Conservation (phyloP, 2,113 vertebrate genomes). For the Arizona elegans region DNA sequence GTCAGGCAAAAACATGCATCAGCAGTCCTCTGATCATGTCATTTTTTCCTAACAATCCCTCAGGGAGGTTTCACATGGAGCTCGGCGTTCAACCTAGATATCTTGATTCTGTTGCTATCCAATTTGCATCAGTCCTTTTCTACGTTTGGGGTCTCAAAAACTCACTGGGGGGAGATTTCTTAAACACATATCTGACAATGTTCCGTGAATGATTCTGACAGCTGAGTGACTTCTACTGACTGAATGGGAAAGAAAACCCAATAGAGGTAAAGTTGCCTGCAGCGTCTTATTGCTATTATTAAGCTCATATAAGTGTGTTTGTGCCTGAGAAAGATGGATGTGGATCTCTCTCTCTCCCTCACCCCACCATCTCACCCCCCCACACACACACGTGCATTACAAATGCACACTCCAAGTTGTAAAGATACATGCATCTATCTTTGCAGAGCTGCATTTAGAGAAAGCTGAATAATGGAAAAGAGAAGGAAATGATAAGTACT, state of each 20-base stretch:
- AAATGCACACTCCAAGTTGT: background rate
- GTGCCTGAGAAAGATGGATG: background rate
- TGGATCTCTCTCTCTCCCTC: background rate
- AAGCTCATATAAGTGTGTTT: background rate
- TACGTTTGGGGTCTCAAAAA: background rate
- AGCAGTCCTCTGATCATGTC: background rate
- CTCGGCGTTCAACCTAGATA: constrained; percentile 9
- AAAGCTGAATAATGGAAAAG: background rate
- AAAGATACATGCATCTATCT: background rate
- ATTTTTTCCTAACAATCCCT: background rate
- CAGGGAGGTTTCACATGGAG: background rate
- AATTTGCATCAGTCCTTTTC: background rate
- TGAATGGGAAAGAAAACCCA: background rate
- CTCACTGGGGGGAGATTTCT: background rate
- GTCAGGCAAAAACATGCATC: background rate
- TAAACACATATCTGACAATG: constrained; percentile 22
- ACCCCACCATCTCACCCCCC: background rate
- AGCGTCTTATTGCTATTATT: constrained; percentile 3
- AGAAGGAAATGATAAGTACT: background rate
- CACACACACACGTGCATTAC: rapidly evolving
- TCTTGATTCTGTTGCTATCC: background rate
- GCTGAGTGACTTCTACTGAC: constrained; percentile 36
- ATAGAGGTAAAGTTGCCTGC: background rate
- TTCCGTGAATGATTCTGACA: constrained; percentile 30
- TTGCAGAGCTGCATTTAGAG: background rate